Conservation (phyloP, 2,888 invertebrate species). For the Hedya salicella region DNA sequence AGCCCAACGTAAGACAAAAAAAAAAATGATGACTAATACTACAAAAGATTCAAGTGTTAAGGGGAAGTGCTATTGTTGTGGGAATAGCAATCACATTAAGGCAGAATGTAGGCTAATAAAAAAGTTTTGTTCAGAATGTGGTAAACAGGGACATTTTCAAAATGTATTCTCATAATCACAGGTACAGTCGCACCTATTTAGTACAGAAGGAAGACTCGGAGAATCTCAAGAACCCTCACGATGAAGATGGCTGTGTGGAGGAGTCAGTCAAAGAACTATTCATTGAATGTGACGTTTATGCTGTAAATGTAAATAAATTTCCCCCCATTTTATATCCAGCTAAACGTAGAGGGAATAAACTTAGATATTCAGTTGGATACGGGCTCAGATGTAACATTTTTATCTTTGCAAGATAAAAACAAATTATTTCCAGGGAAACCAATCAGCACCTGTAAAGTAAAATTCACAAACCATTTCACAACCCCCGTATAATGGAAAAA, state of each 20-base stretch:
- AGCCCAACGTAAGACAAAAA: background rate
- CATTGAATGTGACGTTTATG: background rate
- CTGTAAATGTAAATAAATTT: slow-evolving; percentile 11
- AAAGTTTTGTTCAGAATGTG: slow-evolving; percentile 3
- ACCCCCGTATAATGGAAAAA: background rate
- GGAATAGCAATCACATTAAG: background rate
- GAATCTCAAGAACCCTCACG: background rate
- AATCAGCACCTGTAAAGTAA: background rate
- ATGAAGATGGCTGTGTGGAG: background rate
- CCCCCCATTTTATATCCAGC: background rate
- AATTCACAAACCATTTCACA: background rate
- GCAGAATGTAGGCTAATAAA: background rate
- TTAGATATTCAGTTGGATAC: background rate
- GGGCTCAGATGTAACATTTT: background rate
- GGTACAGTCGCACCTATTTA: background rate
- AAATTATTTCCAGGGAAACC: background rate
- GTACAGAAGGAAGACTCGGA: slow-evolving; percentile 1
- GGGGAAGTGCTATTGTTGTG: background rate
- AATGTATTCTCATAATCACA: background rate
- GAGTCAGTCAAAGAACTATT: background rate
- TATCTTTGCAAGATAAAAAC: background rate
- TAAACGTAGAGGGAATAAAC: background rate
- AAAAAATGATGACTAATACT: too few relatives aligned
- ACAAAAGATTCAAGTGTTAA: too few relatives aligned
- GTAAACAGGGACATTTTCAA: slow-evolving; percentile 1